A percentile compares a stretch with the other conserved stretches of the same genome.
These are phyloP conservation scores for Chymomyza amoena DNA, from an alignment of 2,888 invertebrate species.

Conservation along the genomic window DNA sequence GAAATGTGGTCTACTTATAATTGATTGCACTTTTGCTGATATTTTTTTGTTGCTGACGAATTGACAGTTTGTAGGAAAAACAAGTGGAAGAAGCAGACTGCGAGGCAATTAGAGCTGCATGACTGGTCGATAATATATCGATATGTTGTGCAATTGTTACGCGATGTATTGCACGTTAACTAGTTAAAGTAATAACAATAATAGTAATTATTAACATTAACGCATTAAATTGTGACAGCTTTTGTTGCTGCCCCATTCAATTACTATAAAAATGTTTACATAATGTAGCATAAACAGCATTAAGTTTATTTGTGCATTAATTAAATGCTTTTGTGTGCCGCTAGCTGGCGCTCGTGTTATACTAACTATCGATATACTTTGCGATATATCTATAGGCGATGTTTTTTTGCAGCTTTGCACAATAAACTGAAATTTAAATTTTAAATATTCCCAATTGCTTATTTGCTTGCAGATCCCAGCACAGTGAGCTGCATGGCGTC, in stretches of 20 bases:
- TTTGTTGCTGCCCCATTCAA: no score
- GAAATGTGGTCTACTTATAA: not conserved
- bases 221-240: not conserved
- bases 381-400: constrained; percentile 13
- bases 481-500: constrained; percentile 63
- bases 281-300: no score
- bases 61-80: constrained; percentile 21
- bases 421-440: not conserved
- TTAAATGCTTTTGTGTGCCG: no score
- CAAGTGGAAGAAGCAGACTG: constrained; percentile 33
- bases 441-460: not conserved
- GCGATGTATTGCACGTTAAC: not conserved
- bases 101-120: constrained; percentile 22
- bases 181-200: not conserved
- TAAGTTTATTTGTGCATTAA: no score
- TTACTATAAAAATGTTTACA: no score
- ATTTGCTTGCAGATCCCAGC: constrained; percentile 46
- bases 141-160: not conserved
- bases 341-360: not conserved
- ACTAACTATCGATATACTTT: constrained; percentile 12
- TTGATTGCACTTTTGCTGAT: not conserved
- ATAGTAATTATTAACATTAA: no score
- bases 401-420: not conserved
- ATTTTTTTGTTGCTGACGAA: constrained; percentile 29
- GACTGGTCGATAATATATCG: not conserved